Base-by-base conservation (phyloP, 2,888 invertebrate species). In the Hartigia nigra region DNA sequence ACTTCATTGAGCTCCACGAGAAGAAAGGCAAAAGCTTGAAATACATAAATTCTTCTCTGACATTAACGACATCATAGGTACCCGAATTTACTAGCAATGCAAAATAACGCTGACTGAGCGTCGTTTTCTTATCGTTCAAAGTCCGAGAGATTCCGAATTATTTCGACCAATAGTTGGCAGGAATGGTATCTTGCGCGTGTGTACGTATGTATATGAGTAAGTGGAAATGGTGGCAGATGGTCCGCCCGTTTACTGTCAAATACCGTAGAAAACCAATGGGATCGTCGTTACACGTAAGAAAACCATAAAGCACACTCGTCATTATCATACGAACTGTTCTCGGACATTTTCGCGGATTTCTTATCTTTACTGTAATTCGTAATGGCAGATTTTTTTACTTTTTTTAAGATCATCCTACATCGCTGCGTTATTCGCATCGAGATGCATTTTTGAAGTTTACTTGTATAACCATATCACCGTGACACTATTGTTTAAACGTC, bases 71-170 rank as follows among this genome's bases (percentile, higher is more conserved):
- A 77, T 34, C 35, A 77, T 23, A 55, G 23, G 23, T 55, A 55
- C 39, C 23, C 23, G 23, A 55, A 55, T 55, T 55, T 55, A 5
- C 39, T 23, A 23, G 39, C 2, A 55, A 55, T 76, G 78, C 80
- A 82, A 86, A 84, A 84, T 84, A 84, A 74, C 77, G 77, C 83
- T 77, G 78, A 83, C 82, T 76, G 81, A 72, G 79, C 77, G 39
- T 39, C 76, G 55, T 81, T 83, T 83, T 84, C 78, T 72, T 72
- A 72, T 72, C 72, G 14, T 72, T 72, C 72, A 32, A 72, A 72
- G 72, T 72, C 72, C 72, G 72, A 31, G 72, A 32, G 72, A 72
- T 23, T 55, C 23, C 39, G 23, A 55, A 23, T 55, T 55, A 55
- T 55, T 55, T 23, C 39, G 23, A 55, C 23, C 39, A 23, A 23